Conservation (phyloP, 1,140 invertebrate genomes). For the Drosophila guanche region DNA sequence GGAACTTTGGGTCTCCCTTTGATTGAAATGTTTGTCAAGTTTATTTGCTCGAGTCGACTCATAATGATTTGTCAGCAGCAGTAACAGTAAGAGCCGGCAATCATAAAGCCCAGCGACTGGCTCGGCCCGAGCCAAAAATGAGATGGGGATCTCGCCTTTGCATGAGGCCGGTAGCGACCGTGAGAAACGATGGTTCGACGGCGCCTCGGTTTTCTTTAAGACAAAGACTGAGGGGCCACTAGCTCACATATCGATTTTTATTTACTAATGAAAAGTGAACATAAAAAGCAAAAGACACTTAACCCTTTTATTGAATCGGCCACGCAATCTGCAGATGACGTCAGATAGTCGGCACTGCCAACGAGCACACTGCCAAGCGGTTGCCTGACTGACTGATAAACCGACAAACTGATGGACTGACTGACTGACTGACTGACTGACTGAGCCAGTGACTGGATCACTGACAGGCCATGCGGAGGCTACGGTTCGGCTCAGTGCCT, state of each 20-base stretch:
- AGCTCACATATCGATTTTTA: slow-evolving; percentile 69
- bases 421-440: slow-evolving; percentile 23
- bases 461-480: slow-evolving; percentile 27
- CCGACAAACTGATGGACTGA: slow-evolving; percentile 2
- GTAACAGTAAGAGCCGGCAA: background rate
- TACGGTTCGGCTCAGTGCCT: slow-evolving; percentile 45
- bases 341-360: slow-evolving; percentile 58
- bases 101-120: slow-evolving; percentile 7
- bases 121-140: slow-evolving; percentile 13
- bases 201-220: slow-evolving; percentile 30
- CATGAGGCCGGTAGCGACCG: background rate
- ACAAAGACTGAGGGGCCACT: slow-evolving; percentile 29
- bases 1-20: slow-evolving; percentile 19
- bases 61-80: slow-evolving; percentile 21
- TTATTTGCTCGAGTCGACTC: slow-evolving; percentile 31
- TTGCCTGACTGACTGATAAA: slow-evolving; percentile 29
- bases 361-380: slow-evolving; percentile 21
- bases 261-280: slow-evolving; percentile 80
- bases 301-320: slow-evolving; percentile 74
- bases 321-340: slow-evolving; percentile 78
- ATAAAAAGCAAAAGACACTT: slow-evolving; percentile 74
- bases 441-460: slow-evolving; percentile 37
- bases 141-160: slow-evolving; percentile 9
- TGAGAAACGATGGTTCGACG: slow-evolving; percentile 18
- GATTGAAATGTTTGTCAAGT: slow-evolving; percentile 59